Evolutionary conservation across 2,888 invertebrate genomes (phyloP).

Genomic region (Agriopis aurantiaria): DNA sequence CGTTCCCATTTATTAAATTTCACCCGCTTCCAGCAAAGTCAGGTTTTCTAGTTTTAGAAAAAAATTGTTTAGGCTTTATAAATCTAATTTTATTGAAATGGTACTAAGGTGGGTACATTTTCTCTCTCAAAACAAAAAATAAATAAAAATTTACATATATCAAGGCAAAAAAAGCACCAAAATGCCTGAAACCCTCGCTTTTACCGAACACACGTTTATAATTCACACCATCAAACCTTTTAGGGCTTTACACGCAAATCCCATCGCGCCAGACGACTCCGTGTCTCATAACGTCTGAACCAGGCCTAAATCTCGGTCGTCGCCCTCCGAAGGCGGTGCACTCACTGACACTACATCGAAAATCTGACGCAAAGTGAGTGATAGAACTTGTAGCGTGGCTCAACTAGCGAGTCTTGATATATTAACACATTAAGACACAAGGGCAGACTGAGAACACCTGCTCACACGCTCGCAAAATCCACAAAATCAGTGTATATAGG

Average conservation of each 20-base stretch:
- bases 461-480: too few species aligned
- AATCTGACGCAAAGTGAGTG: not conserved
- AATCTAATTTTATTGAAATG: too few species aligned
- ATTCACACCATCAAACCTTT: conserved; percentile 26
- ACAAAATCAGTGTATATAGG: too few species aligned
- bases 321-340: not conserved
- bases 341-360: not conserved
- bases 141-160: not conserved
- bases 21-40: too few species aligned
- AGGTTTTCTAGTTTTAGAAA: too few species aligned
- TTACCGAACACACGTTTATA: conserved; percentile 22
- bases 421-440: too few species aligned
- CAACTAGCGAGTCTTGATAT: too few species aligned
- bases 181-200: not conserved
- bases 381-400: not conserved
- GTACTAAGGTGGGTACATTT: not conserved
- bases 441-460: too few species aligned
- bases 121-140: not conserved
- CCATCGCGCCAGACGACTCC: conserved; percentile 15
- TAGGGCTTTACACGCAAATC: conserved; percentile 21
- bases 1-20: too few species aligned
- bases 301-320: conserved; percentile 18
- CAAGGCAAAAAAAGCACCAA: not conserved
- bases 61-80: too few species aligned
- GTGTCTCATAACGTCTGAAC: conserved; percentile 18